Evolutionary conservation across 1,140 invertebrate genomes (phyloP).

Genomic region (Bombus difficillimus): DNA sequence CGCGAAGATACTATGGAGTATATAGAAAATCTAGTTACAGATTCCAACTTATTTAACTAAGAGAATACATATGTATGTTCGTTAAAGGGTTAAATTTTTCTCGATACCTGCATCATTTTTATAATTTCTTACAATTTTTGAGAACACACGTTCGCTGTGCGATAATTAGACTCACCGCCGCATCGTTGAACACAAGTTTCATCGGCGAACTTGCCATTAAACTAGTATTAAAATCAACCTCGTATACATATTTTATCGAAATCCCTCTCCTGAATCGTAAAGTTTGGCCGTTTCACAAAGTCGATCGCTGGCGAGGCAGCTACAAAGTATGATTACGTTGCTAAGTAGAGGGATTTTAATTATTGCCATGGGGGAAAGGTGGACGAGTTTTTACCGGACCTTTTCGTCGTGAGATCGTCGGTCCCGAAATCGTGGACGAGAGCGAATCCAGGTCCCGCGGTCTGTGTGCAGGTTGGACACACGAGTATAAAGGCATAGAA

Average conservation of each 20-base stretch:
- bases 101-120: too few species aligned
- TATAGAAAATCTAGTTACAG: neutral
- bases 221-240: neutral
- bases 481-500: constrained; percentile 67
- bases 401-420: neutral
- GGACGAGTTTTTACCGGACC: neutral
- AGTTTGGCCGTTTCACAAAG: neutral
- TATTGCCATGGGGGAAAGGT: neutral
- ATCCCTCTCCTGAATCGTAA: neutral
- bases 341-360: constrained; percentile 22
- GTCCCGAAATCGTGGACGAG: neutral
- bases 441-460: too few species aligned
- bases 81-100: too few species aligned
- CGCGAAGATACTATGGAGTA: neutral
- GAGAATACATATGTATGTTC: neutral
- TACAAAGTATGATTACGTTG: neutral
- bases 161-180: too few species aligned
- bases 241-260: neutral
- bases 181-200: neutral
- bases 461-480: constrained; percentile 19
- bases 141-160: neutral
- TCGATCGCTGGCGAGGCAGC: neutral
- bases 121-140: neutral
- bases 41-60: neutral
- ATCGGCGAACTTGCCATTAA: too few species aligned